Evolutionary conservation across 2,797 vertebrate species (phyloP).

Genomic region (Alosa sapidissima): DNA sequence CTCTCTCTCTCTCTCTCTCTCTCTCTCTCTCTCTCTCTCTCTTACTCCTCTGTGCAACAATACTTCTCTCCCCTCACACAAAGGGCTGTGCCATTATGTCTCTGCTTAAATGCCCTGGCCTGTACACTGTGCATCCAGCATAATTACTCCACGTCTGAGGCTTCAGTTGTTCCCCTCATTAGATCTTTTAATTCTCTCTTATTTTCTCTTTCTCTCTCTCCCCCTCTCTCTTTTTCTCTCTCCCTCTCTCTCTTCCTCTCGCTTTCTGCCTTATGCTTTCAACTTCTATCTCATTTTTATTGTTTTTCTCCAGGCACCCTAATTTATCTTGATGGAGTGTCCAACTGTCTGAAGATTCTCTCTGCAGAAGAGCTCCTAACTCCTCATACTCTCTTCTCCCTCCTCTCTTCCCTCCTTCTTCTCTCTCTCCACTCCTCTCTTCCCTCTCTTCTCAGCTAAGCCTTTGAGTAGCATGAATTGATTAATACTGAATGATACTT

Average conservation of each 20-base stretch:
- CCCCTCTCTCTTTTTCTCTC: not conserved
- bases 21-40: not conserved
- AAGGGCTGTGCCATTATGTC: slow-evolving; percentile 24
- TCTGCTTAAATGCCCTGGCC: not conserved
- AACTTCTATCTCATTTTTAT: slow-evolving; percentile 11
- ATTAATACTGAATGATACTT: not conserved
- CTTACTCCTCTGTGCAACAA: not conserved
- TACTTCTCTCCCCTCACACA: not conserved
- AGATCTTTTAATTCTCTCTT: slow-evolving; percentile 2
- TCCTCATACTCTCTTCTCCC: not conserved
- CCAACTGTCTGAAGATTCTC: not conserved
- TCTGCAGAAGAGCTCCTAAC: not conserved
- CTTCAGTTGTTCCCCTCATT: not conserved
- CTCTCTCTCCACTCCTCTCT: not conserved
- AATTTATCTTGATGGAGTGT: slow-evolving; percentile 17
- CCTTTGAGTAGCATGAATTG: not conserved
- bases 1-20: not conserved
- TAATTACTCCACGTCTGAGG: not conserved
- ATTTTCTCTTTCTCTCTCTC: slow-evolving; percentile 26
- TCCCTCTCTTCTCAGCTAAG: not conserved
- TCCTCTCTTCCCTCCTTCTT: not conserved
- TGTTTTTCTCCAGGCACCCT: slow-evolving; percentile 10
- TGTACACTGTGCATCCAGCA: not conserved
- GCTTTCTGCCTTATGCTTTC: slow-evolving; percentile 11
- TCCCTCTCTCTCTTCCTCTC: not conserved